Percentiles rank a stretch among this genome's conserved stretches.
Conservation (phyloP, 2,888 invertebrate genomes). For the Labia minor region DNA sequence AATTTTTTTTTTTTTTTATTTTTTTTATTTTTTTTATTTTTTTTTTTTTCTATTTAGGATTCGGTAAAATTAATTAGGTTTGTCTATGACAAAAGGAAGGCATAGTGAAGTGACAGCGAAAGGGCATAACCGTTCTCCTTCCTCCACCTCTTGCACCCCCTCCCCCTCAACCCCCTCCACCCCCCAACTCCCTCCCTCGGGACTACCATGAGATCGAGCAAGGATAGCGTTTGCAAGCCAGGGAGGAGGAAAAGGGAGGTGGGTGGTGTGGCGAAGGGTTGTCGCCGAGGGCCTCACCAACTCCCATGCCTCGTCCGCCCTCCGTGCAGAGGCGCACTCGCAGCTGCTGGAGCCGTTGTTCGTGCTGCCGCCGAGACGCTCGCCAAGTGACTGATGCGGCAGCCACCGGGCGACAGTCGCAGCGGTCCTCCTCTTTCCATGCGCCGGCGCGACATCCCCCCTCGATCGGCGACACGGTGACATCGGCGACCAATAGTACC, state of each 20-base stretch:
- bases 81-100: too few relatives aligned
- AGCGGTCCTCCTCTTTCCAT: neutral
- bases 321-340: neutral
- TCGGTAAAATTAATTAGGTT: too few relatives aligned
- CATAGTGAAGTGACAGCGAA: too few relatives aligned
- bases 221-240: too few relatives aligned
- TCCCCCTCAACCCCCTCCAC: too few relatives aligned
- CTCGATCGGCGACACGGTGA: neutral
- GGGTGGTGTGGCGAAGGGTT: neutral
- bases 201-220: too few relatives aligned
- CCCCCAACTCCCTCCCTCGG: too few relatives aligned
- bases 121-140: too few relatives aligned
- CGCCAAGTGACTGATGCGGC: neutral
- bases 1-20: too few relatives aligned
- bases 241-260: neutral
- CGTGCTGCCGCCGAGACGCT: neutral
- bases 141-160: too few relatives aligned
- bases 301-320: neutral
- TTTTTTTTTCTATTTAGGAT: too few relatives aligned
- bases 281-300: constrained; percentile 8
- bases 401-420: neutral
- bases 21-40: too few relatives aligned
- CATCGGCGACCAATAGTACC: neutral
- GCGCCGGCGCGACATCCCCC: neutral
- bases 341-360: neutral